Base-by-base conservation (phyloP, 2,113 vertebrate genomes). In the Varanus komodoensis region DNA sequence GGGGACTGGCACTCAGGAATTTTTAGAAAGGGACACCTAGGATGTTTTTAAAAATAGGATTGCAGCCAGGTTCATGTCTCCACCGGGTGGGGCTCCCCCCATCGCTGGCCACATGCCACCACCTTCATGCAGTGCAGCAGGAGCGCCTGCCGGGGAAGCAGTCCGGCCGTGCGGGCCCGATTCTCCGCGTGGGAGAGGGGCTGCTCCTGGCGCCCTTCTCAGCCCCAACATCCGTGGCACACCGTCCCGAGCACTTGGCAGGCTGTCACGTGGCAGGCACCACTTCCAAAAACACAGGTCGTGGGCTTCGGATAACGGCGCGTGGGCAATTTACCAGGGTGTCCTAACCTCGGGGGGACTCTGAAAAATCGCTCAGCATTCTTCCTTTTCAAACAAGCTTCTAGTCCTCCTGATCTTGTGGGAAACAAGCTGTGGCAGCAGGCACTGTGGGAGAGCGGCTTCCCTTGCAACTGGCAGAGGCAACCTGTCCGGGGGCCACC, bases 1-100 rank as follows among this genome's bases (percentile, higher is more conserved):
- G 92, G 95, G 95, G 94, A 95, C 92, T 87, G 92, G 95, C 95
- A 94, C 97, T 97, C 97, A 97, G 97, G 96, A 97, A 96, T 89
- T 86, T 91, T 90, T 94, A 92, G 91, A n/a, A 94, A 94, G 93
- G 61, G 34, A 89, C 52, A 82, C 52, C 32, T 7, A 14, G n/a
- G 14, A n/a, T 38, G 7, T 94, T 94, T 96, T 96, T 96, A 95
- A 93, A 91, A 95, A 87, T 90, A 92, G 91, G 91, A 93, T 91
- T 75, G 32, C 61, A 88, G 91, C 82, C 87, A 87, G 95, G 91
- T 95, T 89, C 61, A 88, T 94, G 86, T 79, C 87, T 92, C 86
- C 8, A 84, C 83, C 90, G 88, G 21, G 86, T 88, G 91, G 90
- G 93, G 93, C 95, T 17, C 4, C 29, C 29, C 29, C 14, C 91